These are phyloP conservation scores for Drosophila ercepeae DNA, from an alignment of 1,140 invertebrate genomes.

Conservation along the genomic window DNA sequence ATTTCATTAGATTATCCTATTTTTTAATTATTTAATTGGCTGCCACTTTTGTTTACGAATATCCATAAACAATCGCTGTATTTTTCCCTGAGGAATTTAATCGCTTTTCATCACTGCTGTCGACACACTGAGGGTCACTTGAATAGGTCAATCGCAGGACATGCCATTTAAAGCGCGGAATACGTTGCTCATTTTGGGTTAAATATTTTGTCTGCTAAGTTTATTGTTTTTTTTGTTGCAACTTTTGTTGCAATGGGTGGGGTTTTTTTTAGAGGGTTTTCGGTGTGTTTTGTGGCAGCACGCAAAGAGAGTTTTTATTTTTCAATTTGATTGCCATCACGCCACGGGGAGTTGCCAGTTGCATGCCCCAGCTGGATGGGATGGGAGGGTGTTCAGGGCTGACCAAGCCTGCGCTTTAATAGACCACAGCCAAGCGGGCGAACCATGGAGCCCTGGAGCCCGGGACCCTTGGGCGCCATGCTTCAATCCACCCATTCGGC, in stretches of 20 bases:
- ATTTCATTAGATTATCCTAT: background rate
- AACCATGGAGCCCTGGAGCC: too few relatives aligned
- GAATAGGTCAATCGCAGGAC: conserved; percentile 10
- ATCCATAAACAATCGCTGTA: background rate
- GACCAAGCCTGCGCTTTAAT: conserved; percentile 42
- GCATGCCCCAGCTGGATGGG: conserved; percentile 13
- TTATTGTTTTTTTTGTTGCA: background rate
- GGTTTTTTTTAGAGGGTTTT: conserved; percentile 5
- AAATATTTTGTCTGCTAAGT: background rate
- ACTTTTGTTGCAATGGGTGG: background rate
- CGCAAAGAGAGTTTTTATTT: conserved; percentile 44
- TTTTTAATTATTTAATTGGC: background rate
- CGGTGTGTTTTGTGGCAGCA: conserved; percentile 21
- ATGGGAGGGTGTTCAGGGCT: background rate
- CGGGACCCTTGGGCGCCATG: too few relatives aligned
- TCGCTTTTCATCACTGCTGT: background rate
- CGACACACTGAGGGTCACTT: conserved; percentile 1
- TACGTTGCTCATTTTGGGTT: conserved; percentile 3
- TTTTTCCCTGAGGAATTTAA: background rate
- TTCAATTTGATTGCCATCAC: conserved; percentile 43
- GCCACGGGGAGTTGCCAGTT: conserved; percentile 33
- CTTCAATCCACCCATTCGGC: too few relatives aligned
- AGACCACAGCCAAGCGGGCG: conserved; percentile 31
- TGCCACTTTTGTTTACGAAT: background rate
- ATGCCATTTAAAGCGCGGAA: too few relatives aligned